Percentiles rank a stretch among this genome's conserved stretches.
Evolutionary conservation across 2,113 vertebrate species (phyloP).

Genomic region (Phycodurus eques): DNA sequence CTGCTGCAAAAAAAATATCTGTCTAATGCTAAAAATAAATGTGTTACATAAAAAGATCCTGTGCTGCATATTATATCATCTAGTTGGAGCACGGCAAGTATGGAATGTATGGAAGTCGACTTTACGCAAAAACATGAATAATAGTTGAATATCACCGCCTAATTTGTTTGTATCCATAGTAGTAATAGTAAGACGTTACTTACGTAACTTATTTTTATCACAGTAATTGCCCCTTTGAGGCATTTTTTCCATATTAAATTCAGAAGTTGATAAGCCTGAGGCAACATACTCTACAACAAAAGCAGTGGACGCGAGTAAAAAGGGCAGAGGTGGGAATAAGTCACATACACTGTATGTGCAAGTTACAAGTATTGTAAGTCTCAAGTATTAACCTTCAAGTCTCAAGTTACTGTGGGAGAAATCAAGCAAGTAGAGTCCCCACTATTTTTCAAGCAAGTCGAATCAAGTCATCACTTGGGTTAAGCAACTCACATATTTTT

Average conservation of each 20-base stretch:
- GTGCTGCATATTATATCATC: slow-evolving; percentile 18
- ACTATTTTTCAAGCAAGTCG: too few relatives aligned
- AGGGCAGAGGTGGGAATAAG: too few relatives aligned
- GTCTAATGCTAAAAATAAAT: slow-evolving; percentile 51
- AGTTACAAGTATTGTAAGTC: too few relatives aligned
- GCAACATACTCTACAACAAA: not conserved
- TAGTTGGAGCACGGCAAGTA: slow-evolving; percentile 10
- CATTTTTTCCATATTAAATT: not conserved
- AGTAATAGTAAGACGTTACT: slow-evolving; percentile 5
- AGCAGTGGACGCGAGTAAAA: not conserved
- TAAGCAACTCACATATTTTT: too few relatives aligned
- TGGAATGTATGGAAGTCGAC: slow-evolving; percentile 6
- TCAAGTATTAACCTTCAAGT: too few relatives aligned
- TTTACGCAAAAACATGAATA: not conserved
- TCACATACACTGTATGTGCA: too few relatives aligned
- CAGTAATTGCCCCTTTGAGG: not conserved
- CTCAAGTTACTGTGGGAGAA: too few relatives aligned
- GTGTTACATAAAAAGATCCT: slow-evolving; percentile 42
- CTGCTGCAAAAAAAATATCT: slow-evolving; percentile 39
- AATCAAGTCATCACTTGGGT: too few relatives aligned
- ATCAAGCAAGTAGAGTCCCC: too few relatives aligned
- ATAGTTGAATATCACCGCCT: slow-evolving; percentile 43
- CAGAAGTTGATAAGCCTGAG: not conserved
- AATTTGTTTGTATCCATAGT: slow-evolving; percentile 23
- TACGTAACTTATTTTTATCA: not conserved